Evolutionary conservation across 2,113 vertebrate genomes (phyloP).

Genomic region (Pachypanchax playfairii): DNA sequence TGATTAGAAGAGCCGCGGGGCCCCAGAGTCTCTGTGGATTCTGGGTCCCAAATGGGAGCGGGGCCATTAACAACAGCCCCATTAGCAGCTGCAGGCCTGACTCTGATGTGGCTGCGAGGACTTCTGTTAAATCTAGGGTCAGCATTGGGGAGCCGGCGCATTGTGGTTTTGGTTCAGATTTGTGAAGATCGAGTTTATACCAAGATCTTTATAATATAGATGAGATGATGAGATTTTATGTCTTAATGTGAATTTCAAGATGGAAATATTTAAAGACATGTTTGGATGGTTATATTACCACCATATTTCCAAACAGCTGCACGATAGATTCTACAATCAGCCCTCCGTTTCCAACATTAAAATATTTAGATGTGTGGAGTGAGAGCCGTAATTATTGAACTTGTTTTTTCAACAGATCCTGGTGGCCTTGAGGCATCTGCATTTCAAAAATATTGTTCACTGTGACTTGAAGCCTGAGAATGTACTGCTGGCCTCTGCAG

Average conservation of each 20-base stretch:
- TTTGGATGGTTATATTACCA: conserved; percentile 30
- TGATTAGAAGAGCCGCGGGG: conserved; percentile 71
- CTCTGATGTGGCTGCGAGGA: conserved; percentile 72
- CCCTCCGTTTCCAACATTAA: conserved; percentile 25
- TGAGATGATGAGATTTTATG: conserved; percentile 50
- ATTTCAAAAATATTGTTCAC: conserved; percentile 99
- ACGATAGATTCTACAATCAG: conserved; percentile 21
- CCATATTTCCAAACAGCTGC: conserved; percentile 46
- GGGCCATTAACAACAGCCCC: conserved; percentile 68
- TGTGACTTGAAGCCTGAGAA: conserved; percentile 99
- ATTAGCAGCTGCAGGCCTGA: conserved; percentile 65
- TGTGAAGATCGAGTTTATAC: conserved; percentile 27
- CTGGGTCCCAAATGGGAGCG: conserved; percentile 62
- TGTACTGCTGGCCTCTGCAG: conserved; percentile 95
- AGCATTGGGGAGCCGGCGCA: conserved; percentile 38
- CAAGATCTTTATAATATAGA: conserved; percentile 55
- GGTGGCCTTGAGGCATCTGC: conserved; percentile 95
- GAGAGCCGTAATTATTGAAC: conserved; percentile 12
- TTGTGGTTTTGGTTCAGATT: conserved; percentile 62
- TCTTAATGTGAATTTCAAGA: conserved; percentile 49
- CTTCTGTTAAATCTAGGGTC: conserved; percentile 64
- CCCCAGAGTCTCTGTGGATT: conserved; percentile 43
- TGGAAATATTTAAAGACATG: conserved; percentile 56
- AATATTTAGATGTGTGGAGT: conserved; percentile 8
- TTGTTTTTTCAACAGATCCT: conserved; percentile 86